A percentile compares a stretch with the other conserved stretches of the same genome.
These are phyloP conservation scores for Alosa sapidissima DNA, from an alignment of 2,797 vertebrate genomes.

Conservation along the genomic window DNA sequence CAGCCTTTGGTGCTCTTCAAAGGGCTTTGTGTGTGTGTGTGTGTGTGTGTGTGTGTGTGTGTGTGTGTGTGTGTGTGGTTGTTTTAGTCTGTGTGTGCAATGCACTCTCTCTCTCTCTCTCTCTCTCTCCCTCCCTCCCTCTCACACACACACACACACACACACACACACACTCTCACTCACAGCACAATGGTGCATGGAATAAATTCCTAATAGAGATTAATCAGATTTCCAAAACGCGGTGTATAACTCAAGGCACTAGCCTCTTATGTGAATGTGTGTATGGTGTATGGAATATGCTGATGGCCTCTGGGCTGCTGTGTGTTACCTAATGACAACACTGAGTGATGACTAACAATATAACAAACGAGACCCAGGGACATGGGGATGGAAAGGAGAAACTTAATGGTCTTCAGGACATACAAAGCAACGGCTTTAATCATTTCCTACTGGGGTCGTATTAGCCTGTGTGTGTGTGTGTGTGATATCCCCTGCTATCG, in stretches of 20 bases:
- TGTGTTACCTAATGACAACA: too few relatives aligned
- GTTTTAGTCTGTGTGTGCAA: background rate
- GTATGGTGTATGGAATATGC: too few relatives aligned
- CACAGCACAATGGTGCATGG: too few relatives aligned
- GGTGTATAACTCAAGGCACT: too few relatives aligned
- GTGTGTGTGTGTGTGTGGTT: conserved; percentile 4
- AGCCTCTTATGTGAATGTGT: too few relatives aligned
- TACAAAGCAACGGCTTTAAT: background rate
- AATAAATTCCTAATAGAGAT: too few relatives aligned
- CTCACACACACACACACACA: too few relatives aligned
- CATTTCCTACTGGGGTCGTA: background rate
- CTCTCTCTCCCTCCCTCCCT: background rate
- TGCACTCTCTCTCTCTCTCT: conserved; percentile 16
- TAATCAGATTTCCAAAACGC: too few relatives aligned
- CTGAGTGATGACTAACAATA: background rate
- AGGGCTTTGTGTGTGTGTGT: conserved; percentile 9
- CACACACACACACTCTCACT: too few relatives aligned
- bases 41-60: conserved; percentile 21
- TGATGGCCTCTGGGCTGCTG: too few relatives aligned
- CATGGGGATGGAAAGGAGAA: background rate
- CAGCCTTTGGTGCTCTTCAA: conserved; percentile 24
- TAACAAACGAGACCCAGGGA: background rate
- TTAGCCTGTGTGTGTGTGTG: conserved; percentile 17
- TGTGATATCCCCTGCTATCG: background rate
- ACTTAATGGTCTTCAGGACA: background rate